These are phyloP conservation scores for Paguma larvata DNA, from an alignment of 2,797 vertebrate species.

Conservation along the genomic window DNA sequence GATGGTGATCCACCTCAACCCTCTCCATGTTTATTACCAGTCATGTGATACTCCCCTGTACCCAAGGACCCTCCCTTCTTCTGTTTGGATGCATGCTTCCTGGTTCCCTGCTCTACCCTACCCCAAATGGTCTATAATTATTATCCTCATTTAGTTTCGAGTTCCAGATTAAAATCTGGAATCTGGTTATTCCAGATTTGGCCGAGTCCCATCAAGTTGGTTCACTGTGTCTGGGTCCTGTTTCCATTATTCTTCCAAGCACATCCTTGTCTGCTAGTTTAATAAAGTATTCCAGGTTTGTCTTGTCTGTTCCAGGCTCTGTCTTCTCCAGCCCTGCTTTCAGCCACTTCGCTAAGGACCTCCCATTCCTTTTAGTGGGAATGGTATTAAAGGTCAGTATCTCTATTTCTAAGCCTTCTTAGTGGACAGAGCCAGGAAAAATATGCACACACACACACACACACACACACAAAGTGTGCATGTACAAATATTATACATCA, in stretches of 20 bases:
- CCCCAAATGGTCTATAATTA: neutral
- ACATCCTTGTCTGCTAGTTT: neutral
- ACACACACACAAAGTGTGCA: neutral
- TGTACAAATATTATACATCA: neutral
- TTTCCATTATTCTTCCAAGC: neutral
- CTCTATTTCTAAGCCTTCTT: neutral
- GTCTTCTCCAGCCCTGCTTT: neutral
- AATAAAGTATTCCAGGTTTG: neutral
- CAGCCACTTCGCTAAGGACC: neutral
- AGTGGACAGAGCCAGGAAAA: neutral
- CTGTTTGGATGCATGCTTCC: neutral
- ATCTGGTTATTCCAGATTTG: neutral
- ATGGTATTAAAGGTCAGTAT: neutral
- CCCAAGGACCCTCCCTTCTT: neutral
- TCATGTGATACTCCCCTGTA: accelerated
- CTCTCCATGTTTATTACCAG: neutral
- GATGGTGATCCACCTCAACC: neutral
- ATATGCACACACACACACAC: neutral
- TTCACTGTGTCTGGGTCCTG: neutral
- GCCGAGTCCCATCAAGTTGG: neutral
- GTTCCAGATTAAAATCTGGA: too few species aligned
- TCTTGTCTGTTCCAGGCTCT: neutral
- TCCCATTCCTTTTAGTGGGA: neutral
- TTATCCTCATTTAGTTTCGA: neutral
- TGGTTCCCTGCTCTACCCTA: neutral